Conservation (phyloP, 2,797 vertebrate genomes). For the Meriones psammophilus region DNA sequence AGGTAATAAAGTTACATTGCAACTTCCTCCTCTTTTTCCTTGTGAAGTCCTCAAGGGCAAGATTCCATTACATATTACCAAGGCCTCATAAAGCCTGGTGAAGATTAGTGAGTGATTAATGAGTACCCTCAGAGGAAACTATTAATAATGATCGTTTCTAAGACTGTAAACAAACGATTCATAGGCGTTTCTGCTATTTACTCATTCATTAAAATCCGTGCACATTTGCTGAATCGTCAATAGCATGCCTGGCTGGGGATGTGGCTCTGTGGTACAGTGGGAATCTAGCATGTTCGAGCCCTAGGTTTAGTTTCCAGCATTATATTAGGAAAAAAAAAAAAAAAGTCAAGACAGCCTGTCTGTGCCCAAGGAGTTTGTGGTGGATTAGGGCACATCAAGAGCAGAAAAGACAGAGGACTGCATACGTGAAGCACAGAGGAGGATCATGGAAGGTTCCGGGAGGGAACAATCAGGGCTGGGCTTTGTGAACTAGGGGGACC, state of each 20-base stretch:
- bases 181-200: neutral
- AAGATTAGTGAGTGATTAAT: slow-evolving; percentile 1
- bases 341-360: neutral
- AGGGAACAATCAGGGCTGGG: neutral
- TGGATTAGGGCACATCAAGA: neutral
- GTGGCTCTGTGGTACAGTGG: neutral
- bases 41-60: neutral
- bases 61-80: neutral
- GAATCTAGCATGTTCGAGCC: neutral
- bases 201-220: neutral
- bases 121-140: neutral
- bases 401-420: neutral
- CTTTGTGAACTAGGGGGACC: neutral
- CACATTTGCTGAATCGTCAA: neutral
- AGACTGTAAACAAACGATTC: neutral
- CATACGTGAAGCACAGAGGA: neutral
- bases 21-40: neutral
- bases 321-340: neutral
- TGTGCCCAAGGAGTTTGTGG: neutral
- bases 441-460: neutral
- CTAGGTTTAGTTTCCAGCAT: neutral
- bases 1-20: neutral
- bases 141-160: neutral
- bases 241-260: neutral
- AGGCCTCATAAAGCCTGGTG: neutral